Conservation (phyloP, 2,888 invertebrate genomes). For the Drosophila affinis region DNA sequence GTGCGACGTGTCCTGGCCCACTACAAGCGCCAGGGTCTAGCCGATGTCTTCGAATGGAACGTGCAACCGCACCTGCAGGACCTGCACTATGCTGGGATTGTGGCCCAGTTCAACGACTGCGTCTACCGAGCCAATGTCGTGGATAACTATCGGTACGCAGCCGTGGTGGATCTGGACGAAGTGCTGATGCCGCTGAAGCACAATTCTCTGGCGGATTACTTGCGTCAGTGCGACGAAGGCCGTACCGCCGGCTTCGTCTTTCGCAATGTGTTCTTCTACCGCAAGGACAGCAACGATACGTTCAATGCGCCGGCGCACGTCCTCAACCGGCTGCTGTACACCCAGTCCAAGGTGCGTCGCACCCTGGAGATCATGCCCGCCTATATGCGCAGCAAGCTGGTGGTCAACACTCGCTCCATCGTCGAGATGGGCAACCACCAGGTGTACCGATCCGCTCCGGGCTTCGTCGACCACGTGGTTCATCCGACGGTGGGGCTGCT, state of each 20-base stretch:
- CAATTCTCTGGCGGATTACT: slow-evolving; percentile 86
- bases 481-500: slow-evolving; percentile 80
- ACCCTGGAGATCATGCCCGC: slow-evolving; percentile 84
- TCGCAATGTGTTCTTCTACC: slow-evolving; percentile 85
- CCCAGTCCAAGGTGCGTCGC: slow-evolving; percentile 82
- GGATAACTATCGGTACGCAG: slow-evolving; percentile 89
- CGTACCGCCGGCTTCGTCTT: slow-evolving; percentile 83
- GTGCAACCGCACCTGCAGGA: slow-evolving; percentile 80
- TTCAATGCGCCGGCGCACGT: slow-evolving; percentile 74
- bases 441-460: slow-evolving; percentile 84
- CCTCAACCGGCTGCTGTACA: slow-evolving; percentile 81
- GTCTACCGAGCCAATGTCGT: slow-evolving; percentile 93
- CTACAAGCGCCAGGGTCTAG: slow-evolving; percentile 79
- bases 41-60: slow-evolving; percentile 84
- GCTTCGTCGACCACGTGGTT: slow-evolving; percentile 76
- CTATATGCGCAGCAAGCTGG: slow-evolving; percentile 94
- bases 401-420: slow-evolving; percentile 91
- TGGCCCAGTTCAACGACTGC: slow-evolving; percentile 96
- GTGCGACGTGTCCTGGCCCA: slow-evolving; percentile 81
- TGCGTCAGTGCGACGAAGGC: slow-evolving; percentile 79
- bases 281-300: slow-evolving; percentile 84
- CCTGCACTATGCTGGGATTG: slow-evolving; percentile 88
- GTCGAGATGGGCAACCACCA: slow-evolving; percentile 96
- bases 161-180: slow-evolving; percentile 94
- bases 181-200: slow-evolving; percentile 92